Evolutionary conservation across 1,140 invertebrate genomes (phyloP).

Genomic region (Drosophila arizonae): DNA sequence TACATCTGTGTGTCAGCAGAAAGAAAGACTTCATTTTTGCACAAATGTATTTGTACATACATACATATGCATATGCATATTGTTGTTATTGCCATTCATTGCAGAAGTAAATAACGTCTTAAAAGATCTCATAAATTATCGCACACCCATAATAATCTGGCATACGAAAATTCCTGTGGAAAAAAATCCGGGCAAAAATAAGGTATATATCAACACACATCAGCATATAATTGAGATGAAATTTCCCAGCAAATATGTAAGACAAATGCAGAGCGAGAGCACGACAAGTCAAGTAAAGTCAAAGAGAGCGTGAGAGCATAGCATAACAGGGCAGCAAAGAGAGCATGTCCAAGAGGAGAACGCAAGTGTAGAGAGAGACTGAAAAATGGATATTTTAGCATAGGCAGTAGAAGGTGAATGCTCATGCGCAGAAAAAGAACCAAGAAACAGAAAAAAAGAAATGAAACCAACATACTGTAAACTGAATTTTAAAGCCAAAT

Average conservation of each 20-base stretch:
- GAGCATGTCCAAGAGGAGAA: not conserved
- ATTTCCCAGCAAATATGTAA: not conserved
- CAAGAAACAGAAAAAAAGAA: not conserved
- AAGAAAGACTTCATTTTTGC: not conserved
- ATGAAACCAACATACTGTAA: conserved; percentile 6
- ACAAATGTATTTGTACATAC: not conserved
- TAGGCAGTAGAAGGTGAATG: conserved; percentile 34
- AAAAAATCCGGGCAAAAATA: conserved; percentile 2
- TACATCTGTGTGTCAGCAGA: not conserved
- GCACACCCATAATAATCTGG: no score
- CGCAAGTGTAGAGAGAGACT: conserved; percentile 37
- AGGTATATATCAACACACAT: not conserved
- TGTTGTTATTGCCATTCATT: no score
- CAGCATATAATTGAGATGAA: not conserved
- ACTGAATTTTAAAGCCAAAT: conserved; percentile 24
- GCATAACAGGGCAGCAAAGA: not conserved
- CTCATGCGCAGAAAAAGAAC: conserved; percentile 38
- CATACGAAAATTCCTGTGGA: no score
- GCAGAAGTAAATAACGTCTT: not conserved
- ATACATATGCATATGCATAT: not conserved
- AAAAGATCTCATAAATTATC: no score
- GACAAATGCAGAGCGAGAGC: not conserved
- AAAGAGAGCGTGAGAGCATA: not conserved
- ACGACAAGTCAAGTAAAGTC: not conserved
- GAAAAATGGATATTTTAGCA: not conserved